These are phyloP conservation scores for Taurulus bubalis DNA, from an alignment of 2,113 vertebrate genomes.

Conservation along the genomic window DNA sequence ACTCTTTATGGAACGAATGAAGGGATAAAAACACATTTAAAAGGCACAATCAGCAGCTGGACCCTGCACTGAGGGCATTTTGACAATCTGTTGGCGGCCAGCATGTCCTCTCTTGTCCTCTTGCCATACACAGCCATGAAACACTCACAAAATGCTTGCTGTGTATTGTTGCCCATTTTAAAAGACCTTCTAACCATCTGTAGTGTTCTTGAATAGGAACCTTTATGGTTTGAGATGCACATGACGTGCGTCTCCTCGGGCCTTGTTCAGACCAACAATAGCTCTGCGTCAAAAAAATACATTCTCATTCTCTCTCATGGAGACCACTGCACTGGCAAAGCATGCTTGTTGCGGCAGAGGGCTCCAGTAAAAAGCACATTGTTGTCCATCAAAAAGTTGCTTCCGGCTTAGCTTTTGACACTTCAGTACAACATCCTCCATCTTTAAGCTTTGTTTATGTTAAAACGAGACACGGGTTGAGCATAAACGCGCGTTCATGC, in stretches of 20 bases:
- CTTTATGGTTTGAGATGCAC: conserved; percentile 33
- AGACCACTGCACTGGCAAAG: background rate
- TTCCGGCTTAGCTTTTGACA: conserved; percentile 1
- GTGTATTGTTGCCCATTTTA: conserved; percentile 17
- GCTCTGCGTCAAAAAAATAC: conserved; percentile 18
- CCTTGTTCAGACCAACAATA: conserved; percentile 20
- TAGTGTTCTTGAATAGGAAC: conserved; percentile 43
- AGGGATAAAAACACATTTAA: conserved; percentile 17
- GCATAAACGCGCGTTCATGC: too few species aligned
- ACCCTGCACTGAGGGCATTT: conserved; percentile 46
- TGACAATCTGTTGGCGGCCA: conserved; percentile 50
- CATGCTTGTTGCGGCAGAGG: background rate
- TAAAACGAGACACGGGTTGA: background rate
- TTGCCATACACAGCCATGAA: conserved; percentile 23
- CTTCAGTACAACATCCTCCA: background rate
- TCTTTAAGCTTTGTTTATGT: background rate
- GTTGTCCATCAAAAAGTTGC: conserved; percentile 16
- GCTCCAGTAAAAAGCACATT: background rate
- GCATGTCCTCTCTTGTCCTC: conserved; percentile 22
- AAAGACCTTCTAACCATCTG: conserved; percentile 56
- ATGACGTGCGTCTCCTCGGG: conserved; percentile 29
- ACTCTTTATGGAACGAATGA: conserved; percentile 5
- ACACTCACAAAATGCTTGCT: conserved; percentile 8
- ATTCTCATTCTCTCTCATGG: background rate
- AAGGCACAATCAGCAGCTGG: conserved; percentile 52